Percentiles rank a stretch among this genome's conserved stretches.
Evolutionary conservation across 1,140 invertebrate genomes (phyloP).

Genomic region (Neodiprion lecontei): DNA sequence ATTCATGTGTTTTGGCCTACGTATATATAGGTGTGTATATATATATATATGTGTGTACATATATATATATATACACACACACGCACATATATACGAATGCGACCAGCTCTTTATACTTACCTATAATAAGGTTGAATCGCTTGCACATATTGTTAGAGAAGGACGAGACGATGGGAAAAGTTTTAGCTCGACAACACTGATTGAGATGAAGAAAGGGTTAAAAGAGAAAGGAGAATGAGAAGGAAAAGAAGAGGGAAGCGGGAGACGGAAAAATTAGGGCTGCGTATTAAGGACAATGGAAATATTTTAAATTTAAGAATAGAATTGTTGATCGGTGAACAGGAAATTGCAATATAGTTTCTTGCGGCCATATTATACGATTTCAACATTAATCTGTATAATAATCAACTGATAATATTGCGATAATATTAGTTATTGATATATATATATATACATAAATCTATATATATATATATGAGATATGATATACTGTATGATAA

Average conservation of each 20-base stretch:
- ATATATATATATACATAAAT: conserved; percentile 25
- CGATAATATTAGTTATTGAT: conserved; percentile 30
- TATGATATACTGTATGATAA: conserved; percentile 15
- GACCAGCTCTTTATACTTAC: background rate
- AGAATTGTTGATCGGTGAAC: conserved; percentile 24
- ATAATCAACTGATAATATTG: conserved; percentile 28
- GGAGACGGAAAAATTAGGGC: conserved; percentile 1
- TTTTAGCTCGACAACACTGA: background rate
- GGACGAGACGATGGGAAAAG: background rate
- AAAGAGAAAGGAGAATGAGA: background rate
- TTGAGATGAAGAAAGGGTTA: background rate
- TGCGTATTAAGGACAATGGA: background rate
- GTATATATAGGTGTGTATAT: too few species aligned
- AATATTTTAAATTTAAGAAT: conserved; percentile 24
- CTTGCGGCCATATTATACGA: too few species aligned
- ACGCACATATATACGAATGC: background rate
- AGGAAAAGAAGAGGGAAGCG: background rate
- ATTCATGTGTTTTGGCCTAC: too few species aligned
- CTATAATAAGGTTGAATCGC: background rate
- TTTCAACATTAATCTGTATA: background rate
- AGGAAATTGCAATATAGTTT: too few species aligned
- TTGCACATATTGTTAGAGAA: background rate
- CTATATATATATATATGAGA: conserved; percentile 6
- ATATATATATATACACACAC: too few species aligned
- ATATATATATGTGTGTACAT: too few species aligned